Conservation (phyloP, 2,888 invertebrate genomes). For the Saturnia pavonia region DNA sequence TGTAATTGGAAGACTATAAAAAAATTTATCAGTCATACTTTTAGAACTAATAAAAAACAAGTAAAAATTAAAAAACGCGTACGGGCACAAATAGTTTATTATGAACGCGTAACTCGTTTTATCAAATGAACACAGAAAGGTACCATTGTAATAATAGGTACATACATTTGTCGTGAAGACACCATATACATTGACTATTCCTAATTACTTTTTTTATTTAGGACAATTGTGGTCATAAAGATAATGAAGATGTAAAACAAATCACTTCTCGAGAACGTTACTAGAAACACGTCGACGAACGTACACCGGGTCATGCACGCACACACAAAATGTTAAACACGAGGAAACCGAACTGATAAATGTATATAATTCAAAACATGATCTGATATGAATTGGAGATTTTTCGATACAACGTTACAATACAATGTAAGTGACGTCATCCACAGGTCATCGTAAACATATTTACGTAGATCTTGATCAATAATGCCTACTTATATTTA, state of each 20-base stretch:
- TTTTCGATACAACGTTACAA: conserved; percentile 2
- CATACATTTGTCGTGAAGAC: not conserved
- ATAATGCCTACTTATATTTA: not conserved
- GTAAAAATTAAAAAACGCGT: too few relatives aligned
- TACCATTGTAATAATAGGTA: not conserved
- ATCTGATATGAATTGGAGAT: conserved; percentile 13
- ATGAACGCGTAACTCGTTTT: too few relatives aligned
- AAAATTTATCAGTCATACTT: too few relatives aligned
- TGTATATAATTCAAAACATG: conserved; percentile 11
- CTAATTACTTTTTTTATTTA: conserved; percentile 8
- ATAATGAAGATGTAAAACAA: not conserved
- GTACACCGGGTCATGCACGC: not conserved
- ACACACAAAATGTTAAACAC: not conserved
- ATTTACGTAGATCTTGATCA: not conserved
- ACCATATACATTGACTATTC: not conserved
- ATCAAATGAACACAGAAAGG: not conserved
- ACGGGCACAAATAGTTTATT: too few relatives aligned
- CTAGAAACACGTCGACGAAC: not conserved
- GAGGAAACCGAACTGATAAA: conserved; percentile 15
- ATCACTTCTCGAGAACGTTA: not conserved
- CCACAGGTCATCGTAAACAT: not conserved
- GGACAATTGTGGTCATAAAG: conserved; percentile 1
- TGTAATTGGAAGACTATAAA: too few relatives aligned
- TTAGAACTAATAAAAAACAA: too few relatives aligned
- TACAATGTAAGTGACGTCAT: conserved; percentile 13